Base-by-base conservation (phyloP, 2,888 invertebrate genomes). In the Luperina nickerlii region DNA sequence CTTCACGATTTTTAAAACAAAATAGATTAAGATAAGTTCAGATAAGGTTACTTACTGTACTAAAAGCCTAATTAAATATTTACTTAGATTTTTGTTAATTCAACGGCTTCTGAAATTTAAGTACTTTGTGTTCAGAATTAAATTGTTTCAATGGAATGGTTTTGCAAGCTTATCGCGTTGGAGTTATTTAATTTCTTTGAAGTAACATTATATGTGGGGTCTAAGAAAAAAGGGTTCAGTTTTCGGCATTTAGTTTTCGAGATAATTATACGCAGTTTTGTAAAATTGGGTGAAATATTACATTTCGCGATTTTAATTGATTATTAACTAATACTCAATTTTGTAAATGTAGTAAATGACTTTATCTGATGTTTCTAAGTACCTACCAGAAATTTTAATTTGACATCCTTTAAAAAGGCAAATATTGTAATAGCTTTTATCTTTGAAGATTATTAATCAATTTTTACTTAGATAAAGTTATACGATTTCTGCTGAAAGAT, bases 141-240 rank as follows among this genome's bases (percentile, higher is more conserved):
- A 85, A 82, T 82, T 85, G 75, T 70, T 85, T 66, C 63, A 75
- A 69, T 74, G 57, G 60, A 45, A 54, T 66, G 57, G 74, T 74
- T 74, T 74, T 72, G 68, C 69, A 60, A 78, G 78, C 51, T 82
- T 82, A 85, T 72, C 65, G 70, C 63, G 45, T 83, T 63, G 42
- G 66, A 76, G 81, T 86, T 88, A 83, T 81, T 70, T 79, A 74
- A 87, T 87, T 79, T 81, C 71, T 88, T 86, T 88, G 81, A 82
- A 69, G 45, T 74, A 54, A 81, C 70, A 78, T 72, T 70, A 79
- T 70, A 73, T 80, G 51, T 51, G 51, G 51, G 18, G 20, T 54
- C 8, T 20, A 20, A 20, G 51, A 20, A 54, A 54, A 54, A 54
- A 54, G 51, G 51, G 20, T 54, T 0, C 24, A 54, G 9, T 54